These are phyloP conservation scores for Drosophila flavopinicola DNA, from an alignment of 2,888 invertebrate genomes.

Conservation along the genomic window DNA sequence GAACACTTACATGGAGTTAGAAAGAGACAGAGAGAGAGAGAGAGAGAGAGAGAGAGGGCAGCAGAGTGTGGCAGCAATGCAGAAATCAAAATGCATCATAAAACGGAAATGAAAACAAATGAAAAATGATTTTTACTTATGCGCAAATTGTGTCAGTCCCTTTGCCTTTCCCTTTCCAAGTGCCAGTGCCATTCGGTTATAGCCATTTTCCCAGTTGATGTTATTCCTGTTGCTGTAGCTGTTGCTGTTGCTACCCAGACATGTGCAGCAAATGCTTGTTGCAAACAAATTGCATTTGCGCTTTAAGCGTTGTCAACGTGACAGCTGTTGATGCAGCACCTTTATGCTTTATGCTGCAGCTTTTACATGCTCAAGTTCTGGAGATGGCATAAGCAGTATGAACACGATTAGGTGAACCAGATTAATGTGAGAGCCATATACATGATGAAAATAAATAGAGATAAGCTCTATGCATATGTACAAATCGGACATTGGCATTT, in stretches of 20 bases:
- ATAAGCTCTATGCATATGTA: no score
- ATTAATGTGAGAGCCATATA: neutral
- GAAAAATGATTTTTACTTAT: constrained; percentile 77
- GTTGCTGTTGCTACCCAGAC: constrained; percentile 13
- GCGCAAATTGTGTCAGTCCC: constrained; percentile 56
- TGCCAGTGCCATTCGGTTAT: constrained; percentile 8
- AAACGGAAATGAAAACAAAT: constrained; percentile 79
- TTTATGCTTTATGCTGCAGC: constrained; percentile 1
- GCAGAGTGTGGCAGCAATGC: constrained; percentile 47
- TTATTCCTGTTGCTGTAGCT: constrained; percentile 6
- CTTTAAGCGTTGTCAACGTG: constrained; percentile 41
- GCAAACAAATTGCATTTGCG: constrained; percentile 63
- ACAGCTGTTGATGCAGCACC: constrained; percentile 34
- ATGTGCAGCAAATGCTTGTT: constrained; percentile 42
- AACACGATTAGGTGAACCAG: neutral
- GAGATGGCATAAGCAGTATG: neutral
- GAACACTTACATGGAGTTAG: neutral
- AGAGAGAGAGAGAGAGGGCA: neutral
- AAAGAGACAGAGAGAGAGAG: neutral
- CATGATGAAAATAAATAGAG: neutral
- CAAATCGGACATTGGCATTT: no score
- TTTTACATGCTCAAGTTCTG: neutral
- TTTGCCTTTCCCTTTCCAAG: no score
- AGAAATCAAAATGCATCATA: constrained; percentile 74
- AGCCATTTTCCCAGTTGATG: neutral